Evolutionary conservation across 2,888 invertebrate genomes (phyloP), one percentile per base, ranked within the genome.

Genomic region (Ophonus ardosiacus): DNA sequence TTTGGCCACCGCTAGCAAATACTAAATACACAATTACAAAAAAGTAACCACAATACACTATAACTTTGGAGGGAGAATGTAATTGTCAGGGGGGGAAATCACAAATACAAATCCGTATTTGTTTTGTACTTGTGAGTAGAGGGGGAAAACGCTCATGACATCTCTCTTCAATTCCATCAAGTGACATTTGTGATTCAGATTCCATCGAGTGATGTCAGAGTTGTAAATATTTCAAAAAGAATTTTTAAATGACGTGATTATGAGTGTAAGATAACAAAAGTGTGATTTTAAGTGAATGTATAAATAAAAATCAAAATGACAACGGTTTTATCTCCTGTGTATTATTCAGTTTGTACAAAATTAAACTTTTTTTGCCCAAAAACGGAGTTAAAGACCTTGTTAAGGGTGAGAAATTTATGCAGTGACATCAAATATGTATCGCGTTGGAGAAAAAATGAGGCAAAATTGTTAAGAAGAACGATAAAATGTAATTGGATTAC

Each of bases 221-320:
- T 10, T 43, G n/a, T 83, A 71, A 76, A 59, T 38, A 31, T 57
- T 76, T 10, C 21, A 65, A 21, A 61, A 81, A 17, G 40, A 76
- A 59, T n/a, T 31, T 51, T 51, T 51, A 13, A 51, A 51, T 51
- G 8, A 51, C 0, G 43, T 59, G 15, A 84, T 21, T 24, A 84
- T 84, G 84, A 78, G 78, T 31, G 84, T 78, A 74, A 65, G 63
- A 15, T 84, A 78, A 84, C 84, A 84, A 74, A 76, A 78, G 65
- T 84, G 84, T 83, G 24, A 31, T 63, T 51, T 31, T 71, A 71
- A 57, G 61, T 40, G 76, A 61, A 78, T 59, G 31, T 21, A 18
- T 31, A 76, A 84, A 18, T 40, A 59, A 84, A 61, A 76, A 59
- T 90, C 13, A 88, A 87, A 84, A 86, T 89, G n/a, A 61, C 86